Conservation (phyloP, 2,888 invertebrate genomes). For the Epinotia bilunana region DNA sequence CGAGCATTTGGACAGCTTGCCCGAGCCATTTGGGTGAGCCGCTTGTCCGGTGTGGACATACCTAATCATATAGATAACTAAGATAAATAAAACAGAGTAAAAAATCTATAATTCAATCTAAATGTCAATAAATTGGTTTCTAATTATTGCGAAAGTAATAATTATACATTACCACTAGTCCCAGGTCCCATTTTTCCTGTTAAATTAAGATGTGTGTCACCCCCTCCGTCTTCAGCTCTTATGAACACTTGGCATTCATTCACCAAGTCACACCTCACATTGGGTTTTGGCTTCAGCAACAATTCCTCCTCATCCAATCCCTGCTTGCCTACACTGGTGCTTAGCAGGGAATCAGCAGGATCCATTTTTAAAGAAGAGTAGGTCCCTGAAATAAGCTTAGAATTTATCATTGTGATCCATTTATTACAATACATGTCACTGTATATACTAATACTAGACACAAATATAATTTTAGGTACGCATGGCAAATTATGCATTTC, state of each 20-base stretch:
- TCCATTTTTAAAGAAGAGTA: slow-evolving; percentile 61
- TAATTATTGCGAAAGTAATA: background rate
- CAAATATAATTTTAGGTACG: background rate
- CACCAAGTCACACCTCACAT: slow-evolving; percentile 70
- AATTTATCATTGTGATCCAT: background rate
- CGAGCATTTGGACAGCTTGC: no score
- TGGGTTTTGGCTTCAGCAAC: slow-evolving; percentile 55
- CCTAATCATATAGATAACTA: background rate
- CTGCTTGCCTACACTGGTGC: slow-evolving; percentile 52
- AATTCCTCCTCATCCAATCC: slow-evolving; percentile 60
- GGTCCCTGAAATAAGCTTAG: slow-evolving; percentile 28
- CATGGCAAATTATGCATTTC: background rate
- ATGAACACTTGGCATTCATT: slow-evolving; percentile 78
- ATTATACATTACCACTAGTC: slow-evolving; percentile 54
- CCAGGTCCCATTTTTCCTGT: slow-evolving; percentile 55
- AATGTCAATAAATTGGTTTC: background rate
- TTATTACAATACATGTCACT: background rate
- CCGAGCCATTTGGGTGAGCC: no score
- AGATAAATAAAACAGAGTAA: background rate
- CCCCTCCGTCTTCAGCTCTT: slow-evolving; percentile 77
- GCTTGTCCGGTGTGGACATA: no score
- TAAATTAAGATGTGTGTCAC: slow-evolving; percentile 66
- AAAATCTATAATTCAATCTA: background rate
- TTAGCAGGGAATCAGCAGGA: slow-evolving; percentile 62
- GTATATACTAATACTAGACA: background rate